Evolutionary conservation across 1,140 invertebrate species (phyloP), one percentile per base, ranked within the genome.

Genomic region (Drosophila ogumai): DNA sequence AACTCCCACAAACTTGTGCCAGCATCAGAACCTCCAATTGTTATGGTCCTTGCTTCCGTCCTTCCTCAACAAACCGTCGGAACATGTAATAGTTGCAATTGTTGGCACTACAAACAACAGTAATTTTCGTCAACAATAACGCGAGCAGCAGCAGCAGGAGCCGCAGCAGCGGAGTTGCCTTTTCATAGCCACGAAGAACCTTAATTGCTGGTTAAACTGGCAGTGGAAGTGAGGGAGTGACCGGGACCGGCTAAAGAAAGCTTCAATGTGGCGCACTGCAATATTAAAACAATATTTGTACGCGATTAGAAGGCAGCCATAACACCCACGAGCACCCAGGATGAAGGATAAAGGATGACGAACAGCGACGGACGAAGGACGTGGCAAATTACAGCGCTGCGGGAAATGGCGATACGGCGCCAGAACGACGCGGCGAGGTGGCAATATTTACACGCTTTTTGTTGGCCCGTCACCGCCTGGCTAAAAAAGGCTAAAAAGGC

Each of bases 261-360:
- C 59, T 65, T 87, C 55, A 86, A 81, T 78, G 52, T 58, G 19
- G 38, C 54, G 19, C 34, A 40, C 22, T 66, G 47, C 63, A 69
- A 44, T 87, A 88, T 88, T 88, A 86, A 82, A 86, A 88, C 60
- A 88, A 87, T 88, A 87, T 88, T 87, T 88, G 72, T 63, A 55
- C 56, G 43, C 82, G 69, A 79, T 79, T 82, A 82, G 75, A 67
- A 52, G 82, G 61, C 63, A 61, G 54, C 43, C 41, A 69, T 40
- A 50, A 59, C 60, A 54, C 65, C 56, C 34, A n/a, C 63, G 47
- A 58, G 25, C 41, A 22, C 34, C 60, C 32, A 67, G 25, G 57
- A 59, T 49, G 13, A n/a, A 38, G 68, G 43, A 57, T 43, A 52
- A 43, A 71, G 59, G 55, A 60, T 46, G 66, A 55, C 52, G 52